phyloP scores from a whole-genome alignment of 2,113 vertebrate genomes.

The Scopus umbretta region DNA sequence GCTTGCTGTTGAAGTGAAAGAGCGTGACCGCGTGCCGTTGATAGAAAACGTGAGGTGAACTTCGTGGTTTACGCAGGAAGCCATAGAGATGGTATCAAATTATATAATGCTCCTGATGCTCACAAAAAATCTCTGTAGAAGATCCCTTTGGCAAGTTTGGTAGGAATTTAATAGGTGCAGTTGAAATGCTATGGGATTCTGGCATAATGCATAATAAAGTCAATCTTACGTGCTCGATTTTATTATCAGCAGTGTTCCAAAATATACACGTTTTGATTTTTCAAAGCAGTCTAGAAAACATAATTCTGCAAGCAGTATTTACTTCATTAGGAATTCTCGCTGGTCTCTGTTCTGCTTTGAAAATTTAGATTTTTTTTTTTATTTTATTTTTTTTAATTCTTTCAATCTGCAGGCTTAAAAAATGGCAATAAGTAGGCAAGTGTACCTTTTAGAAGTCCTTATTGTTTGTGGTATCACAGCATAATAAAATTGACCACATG shows the following conservation, averaged over 20 bases:
- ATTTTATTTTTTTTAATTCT: not conserved
- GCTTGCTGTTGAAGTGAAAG: not conserved
- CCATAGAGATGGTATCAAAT: not conserved
- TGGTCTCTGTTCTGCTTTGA: not conserved
- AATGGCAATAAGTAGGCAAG: not conserved
- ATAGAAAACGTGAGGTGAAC: not conserved
- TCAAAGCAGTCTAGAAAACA: not conserved
- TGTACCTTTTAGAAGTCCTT: not conserved
- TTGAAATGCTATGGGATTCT: not conserved
- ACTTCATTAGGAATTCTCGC: not conserved
- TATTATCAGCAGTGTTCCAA: not conserved
- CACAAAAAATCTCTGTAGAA: not conserved
- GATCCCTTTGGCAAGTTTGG: not conserved
- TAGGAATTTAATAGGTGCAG: not conserved
- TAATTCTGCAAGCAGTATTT: not conserved
- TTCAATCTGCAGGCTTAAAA: not conserved
- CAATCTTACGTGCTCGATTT: not conserved
- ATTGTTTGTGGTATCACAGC: not conserved
- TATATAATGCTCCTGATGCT: not conserved
- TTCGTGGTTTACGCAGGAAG: not conserved
- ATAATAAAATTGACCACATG: not conserved
- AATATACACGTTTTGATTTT: not conserved
- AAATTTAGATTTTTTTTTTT: not conserved
- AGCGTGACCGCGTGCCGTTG: rapidly evolving
- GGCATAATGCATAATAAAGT: rapidly evolving